Evolutionary conservation across 2,797 vertebrate species (phyloP).

Genomic region (Lophura swinhoii): DNA sequence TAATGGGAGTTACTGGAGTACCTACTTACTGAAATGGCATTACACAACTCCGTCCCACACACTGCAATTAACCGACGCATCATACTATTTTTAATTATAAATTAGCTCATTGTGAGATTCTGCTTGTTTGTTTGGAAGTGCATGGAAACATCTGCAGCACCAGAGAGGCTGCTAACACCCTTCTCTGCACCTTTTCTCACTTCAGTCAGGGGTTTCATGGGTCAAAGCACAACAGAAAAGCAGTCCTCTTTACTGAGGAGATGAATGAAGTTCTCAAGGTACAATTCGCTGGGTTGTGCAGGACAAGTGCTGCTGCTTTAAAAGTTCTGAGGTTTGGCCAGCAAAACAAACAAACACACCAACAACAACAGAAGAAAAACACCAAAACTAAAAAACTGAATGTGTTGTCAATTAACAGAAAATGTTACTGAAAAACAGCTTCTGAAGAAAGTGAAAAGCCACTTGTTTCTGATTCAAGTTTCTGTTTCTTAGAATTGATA

Average conservation of each 20-base stretch:
- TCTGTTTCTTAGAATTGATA: conserved; percentile 66
- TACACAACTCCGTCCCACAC: conserved; percentile 11
- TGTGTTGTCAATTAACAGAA: conserved; percentile 9
- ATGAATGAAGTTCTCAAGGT: neutral
- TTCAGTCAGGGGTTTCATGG: neutral
- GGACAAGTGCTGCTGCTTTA: neutral
- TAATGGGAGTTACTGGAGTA: conserved; percentile 34
- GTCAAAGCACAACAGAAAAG: neutral
- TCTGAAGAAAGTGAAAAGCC: conserved; percentile 52
- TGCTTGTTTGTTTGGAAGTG: conserved; percentile 14
- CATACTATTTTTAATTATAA: conserved; percentile 32
- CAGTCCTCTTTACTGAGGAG: neutral
- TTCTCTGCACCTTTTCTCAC: neutral
- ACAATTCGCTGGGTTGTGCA: neutral
- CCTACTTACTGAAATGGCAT: conserved; percentile 26
- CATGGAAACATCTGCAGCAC: neutral
- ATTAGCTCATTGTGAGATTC: neutral
- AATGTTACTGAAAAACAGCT: conserved; percentile 29
- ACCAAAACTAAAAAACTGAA: neutral
- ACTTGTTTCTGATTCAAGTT: conserved; percentile 15
- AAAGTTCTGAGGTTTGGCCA: neutral
- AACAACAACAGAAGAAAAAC: neutral
- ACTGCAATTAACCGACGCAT: conserved; percentile 42
- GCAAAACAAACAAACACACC: neutral
- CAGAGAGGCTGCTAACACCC: neutral